Base-by-base conservation (phyloP, 2,113 vertebrate genomes). In the Melospiza georgiana region DNA sequence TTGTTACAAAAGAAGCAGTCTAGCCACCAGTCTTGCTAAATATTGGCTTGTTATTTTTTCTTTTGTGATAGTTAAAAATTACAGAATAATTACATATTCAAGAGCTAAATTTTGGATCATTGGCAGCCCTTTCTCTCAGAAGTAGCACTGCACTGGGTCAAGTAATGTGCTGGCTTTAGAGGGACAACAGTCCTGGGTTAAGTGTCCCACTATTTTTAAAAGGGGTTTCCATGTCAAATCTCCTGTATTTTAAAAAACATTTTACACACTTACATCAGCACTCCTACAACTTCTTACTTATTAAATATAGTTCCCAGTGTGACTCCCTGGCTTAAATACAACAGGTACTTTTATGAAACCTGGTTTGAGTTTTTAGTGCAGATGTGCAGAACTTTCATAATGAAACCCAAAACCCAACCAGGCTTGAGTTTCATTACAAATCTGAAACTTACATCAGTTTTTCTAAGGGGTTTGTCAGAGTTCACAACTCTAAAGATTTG, bases 341-440 rank as follows among this genome's bases (percentile, higher is more conserved):
- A 78, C 95, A 97, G 96, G 94, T 96, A 96, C 62, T 94, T 96
- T 96, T 93, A 96, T 89, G 88, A 96, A 96, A 95, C 90, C 90
- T 93, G 93, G 88, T 96, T 90, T 93, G 88, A 96, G 80, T 96
- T 96, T 95, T 94, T 94, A 95, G 90, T 89, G 94, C 95, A 97
- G 96, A 93, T 97, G 94, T 96, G 88, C 68, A 96, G 75, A 87
- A 75, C 90, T 89, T 88, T 92, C 2, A 16, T 92, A 97, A 96
- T 95, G 95, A 97, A 97, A 96, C 68, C 68, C 93, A 96, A 97
- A 96, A 96, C 94, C 58, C 35, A 4, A 80, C 73, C 65, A 78
- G 79, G 72, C 76, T 96, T 95, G 76, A 86, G 85, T 95, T 96
- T 97, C 94, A 95, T 95, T 97, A 94, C 61, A 92, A 96, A 94